These are phyloP conservation scores for Stramonita haemastoma DNA, from an alignment of 2,888 invertebrate species.

Conservation along the genomic window DNA sequence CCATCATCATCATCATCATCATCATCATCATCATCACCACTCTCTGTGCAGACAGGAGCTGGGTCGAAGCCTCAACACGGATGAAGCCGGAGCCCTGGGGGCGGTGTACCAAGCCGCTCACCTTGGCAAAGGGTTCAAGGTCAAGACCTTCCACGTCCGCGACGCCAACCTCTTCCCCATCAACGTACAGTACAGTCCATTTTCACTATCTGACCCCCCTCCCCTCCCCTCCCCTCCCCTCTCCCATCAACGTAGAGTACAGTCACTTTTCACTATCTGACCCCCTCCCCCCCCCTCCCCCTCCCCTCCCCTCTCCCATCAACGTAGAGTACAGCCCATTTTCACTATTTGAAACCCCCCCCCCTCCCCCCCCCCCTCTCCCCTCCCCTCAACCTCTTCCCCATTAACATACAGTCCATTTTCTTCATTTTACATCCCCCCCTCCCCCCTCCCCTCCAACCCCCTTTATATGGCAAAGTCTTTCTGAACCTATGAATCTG, in stretches of 20 bases:
- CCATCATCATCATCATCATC: neutral
- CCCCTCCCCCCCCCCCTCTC: neutral
- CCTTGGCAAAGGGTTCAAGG: constrained; percentile 96
- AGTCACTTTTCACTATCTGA: too few species aligned
- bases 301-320: constrained; percentile 85
- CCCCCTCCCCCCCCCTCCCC: neutral
- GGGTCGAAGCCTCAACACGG: constrained; percentile 95
- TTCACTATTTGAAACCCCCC: too few species aligned
- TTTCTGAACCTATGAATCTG: too few species aligned
- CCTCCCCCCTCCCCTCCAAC: too few species aligned
- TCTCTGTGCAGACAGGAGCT: constrained; percentile 80
- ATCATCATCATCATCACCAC: neutral
- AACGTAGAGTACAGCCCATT: constrained; percentile 70
- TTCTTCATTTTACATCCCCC: too few species aligned
- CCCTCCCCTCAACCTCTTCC: neutral
- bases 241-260: neutral
- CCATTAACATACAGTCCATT: neutral
- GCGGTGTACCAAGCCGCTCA: constrained; percentile 99
- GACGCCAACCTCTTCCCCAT: constrained; percentile 95
- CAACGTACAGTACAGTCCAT: constrained; percentile 72
- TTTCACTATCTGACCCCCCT: too few species aligned
- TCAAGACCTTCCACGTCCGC: constrained; percentile 94
- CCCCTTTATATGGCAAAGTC: too few species aligned
- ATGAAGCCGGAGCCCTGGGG: constrained; percentile 94
- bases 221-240: neutral